Conservation (phyloP, 2,113 vertebrate species). For the Nyctibius bracteatus region DNA sequence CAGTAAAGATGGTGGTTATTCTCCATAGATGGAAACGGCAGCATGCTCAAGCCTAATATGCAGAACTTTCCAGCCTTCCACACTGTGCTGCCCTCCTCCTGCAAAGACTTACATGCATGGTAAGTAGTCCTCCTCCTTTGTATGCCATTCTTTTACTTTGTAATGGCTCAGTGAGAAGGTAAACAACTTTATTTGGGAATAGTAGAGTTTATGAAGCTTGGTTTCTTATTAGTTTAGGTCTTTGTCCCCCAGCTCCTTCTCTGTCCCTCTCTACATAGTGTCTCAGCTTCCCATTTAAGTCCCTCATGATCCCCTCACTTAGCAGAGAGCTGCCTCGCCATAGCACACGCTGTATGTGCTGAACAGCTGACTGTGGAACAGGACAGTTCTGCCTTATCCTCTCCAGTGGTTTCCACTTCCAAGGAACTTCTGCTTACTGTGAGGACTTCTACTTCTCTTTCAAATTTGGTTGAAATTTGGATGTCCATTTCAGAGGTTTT, state of each 20-base stretch:
- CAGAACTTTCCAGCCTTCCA: neutral
- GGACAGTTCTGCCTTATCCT: neutral
- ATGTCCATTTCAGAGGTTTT: neutral
- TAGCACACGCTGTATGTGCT: neutral
- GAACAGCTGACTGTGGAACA: neutral
- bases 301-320: neutral
- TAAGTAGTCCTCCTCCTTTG: neutral
- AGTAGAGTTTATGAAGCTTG: neutral
- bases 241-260: neutral
- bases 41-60: neutral
- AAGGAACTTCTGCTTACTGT: neutral
- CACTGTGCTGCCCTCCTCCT: neutral
- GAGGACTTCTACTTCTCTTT: neutral
- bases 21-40: neutral
- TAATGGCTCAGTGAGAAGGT: neutral
- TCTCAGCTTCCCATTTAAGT: neutral
- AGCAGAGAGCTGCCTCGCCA: neutral
- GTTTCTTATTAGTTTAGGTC: neutral
- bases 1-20: neutral
- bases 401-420: neutral
- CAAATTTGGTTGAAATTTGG: neutral
- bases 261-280: neutral
- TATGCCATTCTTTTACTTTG: neutral
- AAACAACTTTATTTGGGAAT: neutral
- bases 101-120: neutral